phyloP scores from a whole-genome alignment of 2,888 invertebrate species.

The Octodonta nipae region DNA sequence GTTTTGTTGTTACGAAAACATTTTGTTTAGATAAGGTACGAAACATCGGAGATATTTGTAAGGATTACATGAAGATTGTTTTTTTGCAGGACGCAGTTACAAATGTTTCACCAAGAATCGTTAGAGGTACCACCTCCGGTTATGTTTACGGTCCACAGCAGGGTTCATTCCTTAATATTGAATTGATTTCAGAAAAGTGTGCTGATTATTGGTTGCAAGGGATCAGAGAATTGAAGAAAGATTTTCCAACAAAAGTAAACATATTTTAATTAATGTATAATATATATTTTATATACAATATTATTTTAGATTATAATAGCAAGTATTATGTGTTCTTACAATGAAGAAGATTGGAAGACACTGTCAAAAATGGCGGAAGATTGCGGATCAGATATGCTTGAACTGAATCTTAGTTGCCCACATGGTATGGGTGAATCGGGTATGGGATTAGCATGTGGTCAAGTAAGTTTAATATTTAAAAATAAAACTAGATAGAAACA shows the following conservation, averaged over 20 bases:
- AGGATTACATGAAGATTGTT: not conserved
- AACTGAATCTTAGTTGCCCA: constrained; percentile 92
- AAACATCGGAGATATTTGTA: not conserved
- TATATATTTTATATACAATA: not conserved
- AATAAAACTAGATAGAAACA: no score
- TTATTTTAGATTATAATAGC: constrained; percentile 67
- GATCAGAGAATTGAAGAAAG: constrained; percentile 74
- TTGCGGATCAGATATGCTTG: constrained; percentile 86
- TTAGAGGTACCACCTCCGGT: constrained; percentile 85
- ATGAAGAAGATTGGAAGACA: constrained; percentile 76
- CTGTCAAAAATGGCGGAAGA: constrained; percentile 63
- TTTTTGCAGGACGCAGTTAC: constrained; percentile 73
- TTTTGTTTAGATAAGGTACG: constrained; percentile 82
- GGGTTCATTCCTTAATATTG: constrained; percentile 91
- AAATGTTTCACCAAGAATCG: constrained; percentile 93
- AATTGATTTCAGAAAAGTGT: constrained; percentile 93
- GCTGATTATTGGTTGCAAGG: constrained; percentile 86
- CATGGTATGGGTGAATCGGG: constrained; percentile 98
- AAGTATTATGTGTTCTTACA: constrained; percentile 87
- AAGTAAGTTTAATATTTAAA: constrained; percentile 55
- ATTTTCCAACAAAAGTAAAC: constrained; percentile 84
- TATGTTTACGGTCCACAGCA: constrained; percentile 91
- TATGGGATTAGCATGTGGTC: constrained; percentile 97
- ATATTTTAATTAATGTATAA: no score
- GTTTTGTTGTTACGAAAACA: constrained; percentile 94